Conservation (phyloP, 2,113 vertebrate species). For the Fulmarus glacialis region DNA sequence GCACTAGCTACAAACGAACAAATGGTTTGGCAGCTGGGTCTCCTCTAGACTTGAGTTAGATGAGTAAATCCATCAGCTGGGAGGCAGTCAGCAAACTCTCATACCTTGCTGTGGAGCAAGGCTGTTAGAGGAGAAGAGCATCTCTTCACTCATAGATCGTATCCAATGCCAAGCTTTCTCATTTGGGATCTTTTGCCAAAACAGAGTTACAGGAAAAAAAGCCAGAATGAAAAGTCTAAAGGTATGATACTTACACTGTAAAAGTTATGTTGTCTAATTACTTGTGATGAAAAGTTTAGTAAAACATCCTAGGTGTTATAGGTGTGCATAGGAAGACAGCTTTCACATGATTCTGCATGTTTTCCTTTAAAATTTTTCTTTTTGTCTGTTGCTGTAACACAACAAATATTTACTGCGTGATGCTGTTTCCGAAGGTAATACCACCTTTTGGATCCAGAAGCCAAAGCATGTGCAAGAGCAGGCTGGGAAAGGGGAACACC, state of each 20-base stretch:
- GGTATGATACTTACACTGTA: background rate
- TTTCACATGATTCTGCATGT: background rate
- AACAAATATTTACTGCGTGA: background rate
- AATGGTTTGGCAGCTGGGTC: background rate
- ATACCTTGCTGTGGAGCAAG: background rate
- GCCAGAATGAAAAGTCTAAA: background rate
- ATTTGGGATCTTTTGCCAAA: background rate
- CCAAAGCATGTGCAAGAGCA: background rate
- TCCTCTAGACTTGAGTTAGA: background rate
- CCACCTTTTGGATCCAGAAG: background rate
- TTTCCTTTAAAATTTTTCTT: background rate
- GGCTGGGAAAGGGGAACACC: background rate
- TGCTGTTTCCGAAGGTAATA: background rate
- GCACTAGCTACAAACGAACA: background rate
- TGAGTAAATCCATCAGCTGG: background rate
- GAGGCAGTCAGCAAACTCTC: background rate
- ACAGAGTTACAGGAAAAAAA: background rate
- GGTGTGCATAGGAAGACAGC: accelerated
- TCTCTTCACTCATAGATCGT: background rate
- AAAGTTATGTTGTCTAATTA: background rate
- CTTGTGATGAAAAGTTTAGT: background rate
- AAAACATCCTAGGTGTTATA: background rate
- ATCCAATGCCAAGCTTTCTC: background rate
- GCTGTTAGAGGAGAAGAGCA: background rate
- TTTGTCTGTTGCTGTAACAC: background rate